Base-by-base conservation (phyloP, 2,797 vertebrate genomes). In the Falco naumanni region DNA sequence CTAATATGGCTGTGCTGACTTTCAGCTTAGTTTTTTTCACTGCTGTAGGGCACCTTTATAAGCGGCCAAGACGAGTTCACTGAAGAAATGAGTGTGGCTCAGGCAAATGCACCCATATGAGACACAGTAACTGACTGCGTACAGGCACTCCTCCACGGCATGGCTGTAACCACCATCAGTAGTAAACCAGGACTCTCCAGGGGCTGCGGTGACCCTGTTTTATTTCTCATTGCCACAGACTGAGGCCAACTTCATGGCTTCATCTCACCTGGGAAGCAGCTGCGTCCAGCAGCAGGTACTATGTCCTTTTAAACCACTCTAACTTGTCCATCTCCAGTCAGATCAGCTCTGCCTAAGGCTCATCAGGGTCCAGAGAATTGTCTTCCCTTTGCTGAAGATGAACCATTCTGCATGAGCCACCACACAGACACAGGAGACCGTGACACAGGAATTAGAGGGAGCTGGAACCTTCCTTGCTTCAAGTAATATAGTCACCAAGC, bases 1-100 rank as follows among this genome's bases (percentile, higher is more conserved):
- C 16, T 56, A 53, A 15, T 5, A 18, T 7, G 33, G 5, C 13
- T 39, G 11, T 41, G 25, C 28, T 47, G 43, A 41, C 31, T 74
- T 74, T 74, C 56, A 33, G 33, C 45, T 66, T n/a, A 43, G 15
- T 57, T 57, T 53, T 14, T 74, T 59, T 70, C 39, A n/a, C 24
- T 66, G 22, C 8, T 59, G 6, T 16, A 57, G 28, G 16, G 3
- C 17, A 61, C 13, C 69, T 79, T 60, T 21, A 16, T 75, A 48
- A 84, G 18, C 0, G 0, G 31, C 31, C 31, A 19, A 43, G 9
- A 5, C 26, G 59, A 66, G 29, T 39, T 66, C 24, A 26, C 1
- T 28, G 39, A 37, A 70, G 54, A 56, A 39, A 9, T n/a, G 29
- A 57, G 16, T 9, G 11, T 48, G 53, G 31, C 45, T 75, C 16